These are phyloP conservation scores for Etheostoma nigrum DNA, from an alignment of 2,797 vertebrate genomes.

Conservation along the genomic window DNA sequence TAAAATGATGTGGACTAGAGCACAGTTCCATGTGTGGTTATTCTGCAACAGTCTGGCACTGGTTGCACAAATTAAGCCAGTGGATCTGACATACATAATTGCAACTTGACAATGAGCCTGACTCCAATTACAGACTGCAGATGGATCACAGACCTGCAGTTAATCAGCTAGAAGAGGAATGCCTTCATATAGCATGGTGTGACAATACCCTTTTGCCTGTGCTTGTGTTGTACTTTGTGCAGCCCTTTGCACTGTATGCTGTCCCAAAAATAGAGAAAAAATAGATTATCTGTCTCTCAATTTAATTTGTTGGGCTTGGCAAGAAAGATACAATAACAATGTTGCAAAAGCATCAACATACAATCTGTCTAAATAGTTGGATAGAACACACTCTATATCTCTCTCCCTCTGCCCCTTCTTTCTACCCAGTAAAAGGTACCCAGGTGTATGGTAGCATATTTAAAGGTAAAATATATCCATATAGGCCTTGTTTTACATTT, in stretches of 20 bases:
- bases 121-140: conserved; percentile 37
- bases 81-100: conserved; percentile 19
- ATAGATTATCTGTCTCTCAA: conserved; percentile 7
- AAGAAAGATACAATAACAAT: too few relatives aligned
- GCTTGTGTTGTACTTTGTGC: conserved; percentile 5
- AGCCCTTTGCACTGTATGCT: background rate
- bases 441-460: background rate
- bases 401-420: background rate
- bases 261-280: background rate
- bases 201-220: background rate
- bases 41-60: background rate
- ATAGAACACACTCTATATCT: background rate
- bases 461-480: conserved; percentile 11
- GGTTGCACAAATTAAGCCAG: background rate
- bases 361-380: too few relatives aligned
- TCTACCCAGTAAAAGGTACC: conserved; percentile 14
- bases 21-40: background rate
- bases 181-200: conserved; percentile 1
- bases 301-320: too few relatives aligned
- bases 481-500: conserved; percentile 15
- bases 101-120: conserved; percentile 30
- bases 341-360: too few relatives aligned
- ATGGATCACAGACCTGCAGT: conserved; percentile 22
- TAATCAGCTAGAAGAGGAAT: conserved; percentile 23
- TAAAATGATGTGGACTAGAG: background rate